These are phyloP conservation scores for Leucania comma DNA, from an alignment of 2,888 invertebrate species.

Conservation along the genomic window DNA sequence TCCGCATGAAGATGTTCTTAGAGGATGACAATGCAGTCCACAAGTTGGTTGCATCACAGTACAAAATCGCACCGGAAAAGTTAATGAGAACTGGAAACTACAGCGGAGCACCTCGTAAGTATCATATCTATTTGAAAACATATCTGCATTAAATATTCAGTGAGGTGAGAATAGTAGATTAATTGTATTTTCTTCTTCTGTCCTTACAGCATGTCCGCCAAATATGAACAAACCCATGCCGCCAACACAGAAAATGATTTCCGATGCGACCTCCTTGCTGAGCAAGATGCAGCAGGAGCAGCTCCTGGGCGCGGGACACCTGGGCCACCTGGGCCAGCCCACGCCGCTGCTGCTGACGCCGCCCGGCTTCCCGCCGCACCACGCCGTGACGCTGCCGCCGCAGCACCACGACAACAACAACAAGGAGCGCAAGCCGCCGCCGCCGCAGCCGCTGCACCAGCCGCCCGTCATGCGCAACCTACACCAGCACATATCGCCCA, in stretches of 20 bases:
- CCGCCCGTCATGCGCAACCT: constrained; percentile 93
- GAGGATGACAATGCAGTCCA: constrained; percentile 99
- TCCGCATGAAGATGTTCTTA: constrained; percentile 99
- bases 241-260: constrained; percentile 94
- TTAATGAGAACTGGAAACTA: constrained; percentile 98
- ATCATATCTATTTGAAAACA: constrained; percentile 67
- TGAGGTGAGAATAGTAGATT: constrained; percentile 38
- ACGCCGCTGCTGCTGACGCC: constrained; percentile 94
- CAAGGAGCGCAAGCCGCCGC: constrained; percentile 90
- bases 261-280: constrained; percentile 92
- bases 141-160: background rate
- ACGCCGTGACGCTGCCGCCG: constrained; percentile 92
- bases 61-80: constrained; percentile 99
- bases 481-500: constrained; percentile 97
- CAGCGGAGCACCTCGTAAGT: constrained; percentile 95
- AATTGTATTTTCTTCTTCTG: constrained; percentile 59
- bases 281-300: constrained; percentile 94
- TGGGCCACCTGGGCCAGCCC: constrained; percentile 89
- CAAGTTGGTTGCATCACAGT: constrained; percentile 98
- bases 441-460: constrained; percentile 91
- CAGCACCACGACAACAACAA: constrained; percentile 91
- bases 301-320: constrained; percentile 90
- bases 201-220: constrained; percentile 91
- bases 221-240: constrained; percentile 94
- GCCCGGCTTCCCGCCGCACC: constrained; percentile 94